Evolutionary conservation across 2,888 invertebrate genomes (phyloP), one percentile per base, ranked within the genome.

Genomic region (Deroplatys truncata): DNA sequence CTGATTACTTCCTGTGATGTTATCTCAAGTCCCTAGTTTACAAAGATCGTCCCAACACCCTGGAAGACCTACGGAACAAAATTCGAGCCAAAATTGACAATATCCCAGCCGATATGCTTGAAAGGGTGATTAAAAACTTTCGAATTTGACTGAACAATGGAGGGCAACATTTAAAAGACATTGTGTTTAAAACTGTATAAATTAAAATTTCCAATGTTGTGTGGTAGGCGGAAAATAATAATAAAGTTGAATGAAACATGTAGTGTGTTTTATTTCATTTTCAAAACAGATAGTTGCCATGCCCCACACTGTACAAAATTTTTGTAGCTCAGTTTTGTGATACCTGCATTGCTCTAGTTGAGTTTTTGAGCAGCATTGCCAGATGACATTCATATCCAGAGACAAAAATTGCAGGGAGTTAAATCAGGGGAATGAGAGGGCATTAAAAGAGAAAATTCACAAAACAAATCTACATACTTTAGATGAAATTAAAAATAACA

Each of bases 151-250:
- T 91, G 89, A 87, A 82, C 72, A 90, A 90, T 16, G 91, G 90
- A 90, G 89, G 91, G 29, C 87, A 90, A 89, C 90, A 91, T 72
- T 88, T 91, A 90, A 88, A 84, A 86, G 90, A 88, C 84, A 49
- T 89, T 43, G 29, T 89, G 31, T 88, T 90, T 49, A 89, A 88
- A 87, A 90, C 89, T 91, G 95, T 94, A 9, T 35, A 35, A 35
- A 35, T 35, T 35, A 0, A 35, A 35, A 35, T 35, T 35, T 35
- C 9, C 35, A 35, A 35, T 35, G 35, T 35, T 35, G 35, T 35
- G 35, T 9, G 35, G 35, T 35, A 35, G 35, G 9, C 35, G 9
- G 35, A 35, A 35, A 8, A 35, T 35, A 35, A 35, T 35, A 35
- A 84, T 84, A 88, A 20, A 89, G 28, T 35, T 82, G 25, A 83